Conservation (phyloP, 2,888 invertebrate genomes). For the Pimpla rufipes region DNA sequence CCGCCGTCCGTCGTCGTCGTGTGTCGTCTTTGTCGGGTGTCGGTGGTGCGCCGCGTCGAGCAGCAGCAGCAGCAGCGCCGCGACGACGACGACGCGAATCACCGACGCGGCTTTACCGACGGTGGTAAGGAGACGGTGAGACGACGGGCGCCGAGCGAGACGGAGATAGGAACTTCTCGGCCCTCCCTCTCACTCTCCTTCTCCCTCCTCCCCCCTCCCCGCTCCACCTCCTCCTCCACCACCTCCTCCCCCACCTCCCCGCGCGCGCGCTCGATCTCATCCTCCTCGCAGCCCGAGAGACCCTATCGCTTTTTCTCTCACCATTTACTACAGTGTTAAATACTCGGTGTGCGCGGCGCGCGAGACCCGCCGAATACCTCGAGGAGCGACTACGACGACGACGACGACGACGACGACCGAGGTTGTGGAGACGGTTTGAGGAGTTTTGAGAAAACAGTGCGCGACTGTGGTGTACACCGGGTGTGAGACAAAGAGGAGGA, state of each 20-base stretch:
- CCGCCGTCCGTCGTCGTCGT: too few species aligned
- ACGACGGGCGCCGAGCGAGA: conserved; percentile 50
- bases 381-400: background rate
- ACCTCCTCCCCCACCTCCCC: conserved; percentile 70
- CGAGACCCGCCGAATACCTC: background rate
- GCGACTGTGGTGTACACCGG: too few species aligned
- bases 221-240: conserved; percentile 70
- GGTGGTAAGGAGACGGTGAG: conserved; percentile 47
- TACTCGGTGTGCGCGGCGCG: background rate
- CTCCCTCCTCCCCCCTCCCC: conserved; percentile 45
- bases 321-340: conserved; percentile 5
- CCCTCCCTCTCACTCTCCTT: conserved; percentile 16
- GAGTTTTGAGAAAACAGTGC: too few species aligned
- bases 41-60: conserved; percentile 6
- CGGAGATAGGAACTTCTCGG: conserved; percentile 59
- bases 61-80: background rate
- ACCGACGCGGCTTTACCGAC: conserved; percentile 63
- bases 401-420: too few species aligned
- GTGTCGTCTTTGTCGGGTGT: conserved; percentile 38
- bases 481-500: background rate
- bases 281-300: conserved; percentile 60
- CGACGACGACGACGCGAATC: conserved; percentile 34
- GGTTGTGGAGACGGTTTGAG: too few species aligned
- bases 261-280: conserved; percentile 66
- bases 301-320: conserved; percentile 41